Evolutionary conservation across 2,113 vertebrate species (phyloP).

Genomic region (Atlantisia rogersi): DNA sequence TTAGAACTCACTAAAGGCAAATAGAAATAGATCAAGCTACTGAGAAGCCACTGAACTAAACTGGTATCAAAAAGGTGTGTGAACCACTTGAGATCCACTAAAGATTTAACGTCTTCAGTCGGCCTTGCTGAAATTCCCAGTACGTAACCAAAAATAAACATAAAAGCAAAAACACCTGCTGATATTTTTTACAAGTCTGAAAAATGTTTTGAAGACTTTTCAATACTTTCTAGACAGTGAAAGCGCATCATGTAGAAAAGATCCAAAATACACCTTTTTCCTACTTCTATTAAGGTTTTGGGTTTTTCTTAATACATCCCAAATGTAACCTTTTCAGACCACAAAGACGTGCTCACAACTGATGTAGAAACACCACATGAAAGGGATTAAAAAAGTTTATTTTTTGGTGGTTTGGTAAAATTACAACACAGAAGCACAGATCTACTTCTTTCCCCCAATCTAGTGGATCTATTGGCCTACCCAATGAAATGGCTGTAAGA

Average conservation of each 20-base stretch:
- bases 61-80: background rate
- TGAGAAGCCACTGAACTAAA: background rate
- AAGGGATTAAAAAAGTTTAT: background rate
- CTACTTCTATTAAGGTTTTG: background rate
- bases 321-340: background rate
- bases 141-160: slow-evolving; percentile 17
- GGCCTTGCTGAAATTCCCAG: background rate
- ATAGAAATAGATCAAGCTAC: background rate
- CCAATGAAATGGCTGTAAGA: background rate
- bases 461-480: background rate
- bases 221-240: background rate
- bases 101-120: background rate
- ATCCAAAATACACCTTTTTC: background rate
- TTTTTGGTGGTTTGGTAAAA: background rate
- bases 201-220: background rate
- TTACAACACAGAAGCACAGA: background rate
- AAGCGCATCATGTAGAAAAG: background rate
- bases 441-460: background rate
- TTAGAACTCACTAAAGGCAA: background rate
- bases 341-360: background rate
- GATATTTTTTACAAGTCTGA: background rate
- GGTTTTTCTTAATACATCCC: background rate
- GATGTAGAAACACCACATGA: background rate
- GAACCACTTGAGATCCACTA: background rate
- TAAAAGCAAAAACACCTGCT: background rate